Base-by-base conservation (phyloP, 2,797 vertebrate species). In the Calcarius lapponicus region DNA sequence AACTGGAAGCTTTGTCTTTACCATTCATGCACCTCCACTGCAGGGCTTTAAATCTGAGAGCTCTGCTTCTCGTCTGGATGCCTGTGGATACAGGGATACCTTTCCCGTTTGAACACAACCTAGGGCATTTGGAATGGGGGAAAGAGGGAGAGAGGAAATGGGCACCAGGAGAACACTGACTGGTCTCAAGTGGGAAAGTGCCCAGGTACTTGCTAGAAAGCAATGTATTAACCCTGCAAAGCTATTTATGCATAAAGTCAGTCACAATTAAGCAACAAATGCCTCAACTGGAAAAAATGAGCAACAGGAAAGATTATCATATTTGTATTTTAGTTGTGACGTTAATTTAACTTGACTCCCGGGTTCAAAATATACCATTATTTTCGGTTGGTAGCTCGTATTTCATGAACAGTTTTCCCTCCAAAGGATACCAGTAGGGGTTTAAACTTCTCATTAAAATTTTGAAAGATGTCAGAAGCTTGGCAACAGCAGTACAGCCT, bases 361-460 rank as follows among this genome's bases (percentile, higher is more conserved):
- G 88, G 36, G 43, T 92, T 84, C 60, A 95, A 78, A 94, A 69
- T 36, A 80, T 11, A 57, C 34, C 50, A 47, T 84, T 61, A 69
- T 54, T 90, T 92, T 80, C 31, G 11, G 13, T 80, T 93, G 87
- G 61, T 60, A 92, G 57, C 26, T 93, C 54, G n/a, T 11, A 24
- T 86, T 94, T 96, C 80, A 71, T 36, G 92, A 96, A 64, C 76
- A 94, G 70, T 36, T 86, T 90, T 89, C 61, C 31, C 56, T 83
- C 36, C 71, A 53, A 94, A 95, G 51, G 34, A 90, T 76, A 85
- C 34, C 67, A 62, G 43, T 42, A 89, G 74, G 54, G 58, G 26
- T 62, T 93, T 88, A 91, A 90, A 86, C 60, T 78, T 95, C 93
- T 79, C 67, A 42, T 67, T 56, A 32, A 25, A 78, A 60, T 87